Conservation (phyloP, 2,113 vertebrate genomes). For the Pterocles orientalis region DNA sequence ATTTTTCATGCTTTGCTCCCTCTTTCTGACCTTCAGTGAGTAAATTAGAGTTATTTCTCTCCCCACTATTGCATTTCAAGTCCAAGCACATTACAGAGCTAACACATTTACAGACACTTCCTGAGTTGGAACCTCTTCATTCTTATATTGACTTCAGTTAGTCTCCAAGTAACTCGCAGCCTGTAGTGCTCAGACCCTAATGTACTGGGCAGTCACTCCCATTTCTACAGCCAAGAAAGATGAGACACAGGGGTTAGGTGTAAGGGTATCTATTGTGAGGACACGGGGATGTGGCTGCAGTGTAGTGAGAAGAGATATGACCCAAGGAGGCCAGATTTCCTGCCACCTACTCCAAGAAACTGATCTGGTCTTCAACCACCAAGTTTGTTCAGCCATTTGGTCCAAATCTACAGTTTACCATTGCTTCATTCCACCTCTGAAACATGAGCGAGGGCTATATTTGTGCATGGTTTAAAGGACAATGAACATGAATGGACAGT, state of each 20-base stretch:
- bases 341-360: neutral
- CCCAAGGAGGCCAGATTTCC: neutral
- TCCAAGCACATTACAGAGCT: neutral
- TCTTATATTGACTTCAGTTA: neutral
- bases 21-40: neutral
- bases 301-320: rapidly evolving
- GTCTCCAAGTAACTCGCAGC: rapidly evolving
- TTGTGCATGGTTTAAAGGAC: neutral
- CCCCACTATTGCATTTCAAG: neutral
- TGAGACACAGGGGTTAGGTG: rapidly evolving
- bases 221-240: neutral
- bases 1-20: neutral
- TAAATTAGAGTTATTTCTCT: constrained; percentile 15
- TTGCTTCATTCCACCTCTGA: neutral
- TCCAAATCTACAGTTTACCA: neutral
- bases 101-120: neutral
- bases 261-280: neutral
- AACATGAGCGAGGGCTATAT: neutral
- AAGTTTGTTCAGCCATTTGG: neutral
- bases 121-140: neutral
- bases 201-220: neutral
- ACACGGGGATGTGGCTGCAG: neutral
- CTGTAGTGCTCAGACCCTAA: neutral
- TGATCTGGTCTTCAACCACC: neutral
- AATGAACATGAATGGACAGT: neutral